phyloP scores from a whole-genome alignment of 2,888 invertebrate species.

The Catocala sponsa region DNA sequence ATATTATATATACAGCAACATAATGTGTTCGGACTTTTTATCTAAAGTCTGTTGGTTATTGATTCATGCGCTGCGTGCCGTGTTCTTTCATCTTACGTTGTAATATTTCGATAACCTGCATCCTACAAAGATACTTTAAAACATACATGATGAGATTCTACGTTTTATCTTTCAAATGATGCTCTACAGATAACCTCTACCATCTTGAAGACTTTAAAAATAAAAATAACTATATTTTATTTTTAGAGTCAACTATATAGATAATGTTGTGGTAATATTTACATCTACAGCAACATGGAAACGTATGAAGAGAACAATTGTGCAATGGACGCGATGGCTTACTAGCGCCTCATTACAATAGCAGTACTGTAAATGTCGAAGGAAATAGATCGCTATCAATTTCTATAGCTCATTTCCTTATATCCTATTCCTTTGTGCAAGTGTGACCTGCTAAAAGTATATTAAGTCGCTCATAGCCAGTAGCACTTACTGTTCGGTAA shows the following conservation, averaged over 20 bases:
- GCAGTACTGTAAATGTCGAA: constrained; percentile 10
- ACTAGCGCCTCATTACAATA: constrained; percentile 16
- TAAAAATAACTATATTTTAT: constrained; percentile 2
- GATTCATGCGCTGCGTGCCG: background rate
- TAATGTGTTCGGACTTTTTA: background rate
- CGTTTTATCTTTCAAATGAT: constrained; percentile 3
- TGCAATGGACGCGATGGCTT: constrained; percentile 8
- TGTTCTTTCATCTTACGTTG: background rate
- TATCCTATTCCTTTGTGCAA: background rate
- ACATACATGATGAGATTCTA: background rate
- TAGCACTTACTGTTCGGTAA: too few species aligned
- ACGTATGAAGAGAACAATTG: constrained; percentile 8
- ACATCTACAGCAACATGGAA: background rate
- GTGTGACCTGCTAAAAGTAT: background rate
- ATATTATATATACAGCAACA: background rate
- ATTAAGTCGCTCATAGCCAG: too few species aligned
- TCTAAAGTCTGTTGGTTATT: constrained; percentile 1
- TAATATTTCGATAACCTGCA: constrained; percentile 1
- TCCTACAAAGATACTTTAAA: background rate
- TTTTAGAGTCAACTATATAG: background rate
- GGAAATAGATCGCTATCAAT: constrained; percentile 13
- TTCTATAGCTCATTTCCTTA: constrained; percentile 10
- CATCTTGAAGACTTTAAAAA: background rate
- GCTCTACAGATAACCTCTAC: constrained; percentile 1
- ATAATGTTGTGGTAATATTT: constrained; percentile 2